Conservation (phyloP, 2,113 vertebrate genomes). For the Gnathonemus longibarbis region DNA sequence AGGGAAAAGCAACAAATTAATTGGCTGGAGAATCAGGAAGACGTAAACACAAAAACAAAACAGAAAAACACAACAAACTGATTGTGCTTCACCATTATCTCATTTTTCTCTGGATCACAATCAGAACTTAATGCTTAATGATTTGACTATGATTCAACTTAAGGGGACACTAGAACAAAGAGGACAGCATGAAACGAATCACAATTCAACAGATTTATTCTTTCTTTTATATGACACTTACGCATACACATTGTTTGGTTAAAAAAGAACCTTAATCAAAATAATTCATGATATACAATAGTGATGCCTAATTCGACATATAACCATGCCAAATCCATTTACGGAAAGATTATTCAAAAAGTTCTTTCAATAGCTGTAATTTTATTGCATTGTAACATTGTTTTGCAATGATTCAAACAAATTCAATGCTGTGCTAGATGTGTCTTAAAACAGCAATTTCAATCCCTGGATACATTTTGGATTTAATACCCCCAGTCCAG, state of each 20-base stretch:
- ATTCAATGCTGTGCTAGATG: background rate
- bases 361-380: background rate
- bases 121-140: conserved; percentile 6
- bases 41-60: background rate
- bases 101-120: background rate
- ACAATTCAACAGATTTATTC: background rate
- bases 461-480: background rate
- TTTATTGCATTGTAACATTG: background rate
- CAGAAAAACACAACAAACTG: background rate
- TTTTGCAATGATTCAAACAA: background rate
- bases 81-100: background rate
- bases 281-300: background rate
- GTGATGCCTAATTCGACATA: background rate
- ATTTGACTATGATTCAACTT: background rate
- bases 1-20: conserved; percentile 11
- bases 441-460: background rate
- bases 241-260: background rate
- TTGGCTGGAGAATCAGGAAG: conserved; percentile 7
- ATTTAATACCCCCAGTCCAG: background rate
- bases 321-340: background rate
- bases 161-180: background rate
- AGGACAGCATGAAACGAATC: background rate
- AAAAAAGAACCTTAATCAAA: background rate
- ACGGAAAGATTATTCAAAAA: background rate
- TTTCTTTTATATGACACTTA: background rate